Evolutionary conservation across 2,113 vertebrate species (phyloP).

Genomic region (Leptosomus discolor): DNA sequence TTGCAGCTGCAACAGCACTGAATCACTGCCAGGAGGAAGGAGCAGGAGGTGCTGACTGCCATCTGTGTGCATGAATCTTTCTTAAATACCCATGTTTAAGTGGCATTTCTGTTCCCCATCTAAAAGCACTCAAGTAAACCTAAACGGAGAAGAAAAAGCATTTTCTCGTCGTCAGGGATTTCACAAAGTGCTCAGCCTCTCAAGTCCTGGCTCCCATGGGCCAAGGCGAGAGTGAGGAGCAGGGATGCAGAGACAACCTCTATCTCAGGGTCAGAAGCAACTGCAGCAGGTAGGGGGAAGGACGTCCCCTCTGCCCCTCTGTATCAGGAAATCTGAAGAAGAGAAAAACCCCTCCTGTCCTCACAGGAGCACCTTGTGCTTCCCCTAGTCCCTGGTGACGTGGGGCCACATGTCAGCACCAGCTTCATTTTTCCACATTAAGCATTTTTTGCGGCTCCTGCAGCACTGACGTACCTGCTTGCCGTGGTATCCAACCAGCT

Average conservation of each 20-base stretch:
- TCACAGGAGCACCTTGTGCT: background rate
- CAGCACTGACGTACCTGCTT: background rate
- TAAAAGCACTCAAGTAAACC: background rate
- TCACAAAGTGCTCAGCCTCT: background rate
- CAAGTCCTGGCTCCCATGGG: background rate
- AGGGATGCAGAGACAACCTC: background rate
- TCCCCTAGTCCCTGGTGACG: background rate
- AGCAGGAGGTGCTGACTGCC: background rate
- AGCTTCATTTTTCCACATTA: background rate
- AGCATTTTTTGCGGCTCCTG: background rate
- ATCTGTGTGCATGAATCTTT: background rate
- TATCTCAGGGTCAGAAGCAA: background rate
- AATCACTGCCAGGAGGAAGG: background rate
- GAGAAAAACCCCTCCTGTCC: background rate
- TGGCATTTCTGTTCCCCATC: background rate
- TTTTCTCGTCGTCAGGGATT: background rate
- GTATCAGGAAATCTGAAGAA: background rate
- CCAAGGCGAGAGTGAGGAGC: background rate
- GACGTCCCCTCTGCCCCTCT: too few species aligned
- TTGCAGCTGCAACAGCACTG: background rate
- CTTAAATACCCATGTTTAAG: background rate
- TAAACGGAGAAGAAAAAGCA: background rate
- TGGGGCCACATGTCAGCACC: background rate
- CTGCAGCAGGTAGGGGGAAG: background rate
- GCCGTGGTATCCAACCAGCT: accelerated